Evolutionary conservation across 2,113 vertebrate species (phyloP).

Genomic region (Clinocottus analis): DNA sequence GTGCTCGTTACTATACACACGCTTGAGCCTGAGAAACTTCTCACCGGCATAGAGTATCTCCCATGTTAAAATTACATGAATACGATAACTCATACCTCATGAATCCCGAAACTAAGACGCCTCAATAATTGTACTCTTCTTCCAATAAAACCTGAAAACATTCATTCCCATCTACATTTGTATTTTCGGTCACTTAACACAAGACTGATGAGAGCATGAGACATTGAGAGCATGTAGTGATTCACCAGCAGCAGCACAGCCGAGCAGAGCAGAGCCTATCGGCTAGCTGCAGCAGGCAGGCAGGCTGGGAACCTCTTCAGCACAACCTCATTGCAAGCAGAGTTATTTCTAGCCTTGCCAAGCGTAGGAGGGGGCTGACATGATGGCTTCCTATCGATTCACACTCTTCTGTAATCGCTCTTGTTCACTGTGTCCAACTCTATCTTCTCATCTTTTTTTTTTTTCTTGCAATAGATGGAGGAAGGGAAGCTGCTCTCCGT

Average conservation of each 20-base stretch:
- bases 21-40: background rate
- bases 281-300: slow-evolving; percentile 43
- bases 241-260: slow-evolving; percentile 57
- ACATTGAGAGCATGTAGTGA: slow-evolving; percentile 52
- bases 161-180: slow-evolving; percentile 24
- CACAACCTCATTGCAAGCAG: slow-evolving; percentile 68
- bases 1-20: slow-evolving; percentile 21
- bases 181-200: slow-evolving; percentile 27
- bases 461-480: slow-evolving; percentile 27
- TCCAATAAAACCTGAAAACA: slow-evolving; percentile 4
- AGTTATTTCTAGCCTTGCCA: slow-evolving; percentile 69
- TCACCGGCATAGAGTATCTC: slow-evolving; percentile 11
- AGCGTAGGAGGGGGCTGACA: slow-evolving; percentile 78
- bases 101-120: slow-evolving; percentile 1
- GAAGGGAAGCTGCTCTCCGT: slow-evolving; percentile 30
- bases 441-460: slow-evolving; percentile 45
- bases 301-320: slow-evolving; percentile 78
- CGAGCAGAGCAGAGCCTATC: slow-evolving; percentile 42
- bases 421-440: slow-evolving; percentile 56
- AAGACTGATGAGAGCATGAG: slow-evolving; percentile 35
- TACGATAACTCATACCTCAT: background rate
- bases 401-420: slow-evolving; percentile 78
- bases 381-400: slow-evolving; percentile 81
- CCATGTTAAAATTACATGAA: slow-evolving; percentile 19
- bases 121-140: background rate